Evolutionary conservation across 2,113 vertebrate species (phyloP).

Genomic region (Ceyx melanurus): DNA sequence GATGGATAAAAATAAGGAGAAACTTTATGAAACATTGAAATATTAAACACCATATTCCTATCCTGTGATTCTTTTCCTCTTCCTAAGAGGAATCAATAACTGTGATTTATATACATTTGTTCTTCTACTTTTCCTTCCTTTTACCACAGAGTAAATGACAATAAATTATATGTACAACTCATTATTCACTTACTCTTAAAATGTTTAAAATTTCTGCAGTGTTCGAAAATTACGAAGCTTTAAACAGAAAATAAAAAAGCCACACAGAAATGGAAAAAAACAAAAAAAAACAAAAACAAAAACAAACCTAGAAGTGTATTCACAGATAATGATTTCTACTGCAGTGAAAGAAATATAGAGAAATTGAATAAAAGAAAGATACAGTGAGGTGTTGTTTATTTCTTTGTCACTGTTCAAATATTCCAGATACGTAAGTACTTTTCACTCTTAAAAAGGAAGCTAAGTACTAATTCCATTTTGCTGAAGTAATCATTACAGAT

Average conservation of each 20-base stretch:
- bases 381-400: neutral
- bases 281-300: neutral
- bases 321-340: neutral
- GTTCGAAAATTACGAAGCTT: neutral
- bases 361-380: neutral
- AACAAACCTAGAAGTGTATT: neutral
- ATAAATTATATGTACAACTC: neutral
- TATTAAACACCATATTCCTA: neutral
- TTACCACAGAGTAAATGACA: neutral
- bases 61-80: neutral
- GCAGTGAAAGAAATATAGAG: neutral
- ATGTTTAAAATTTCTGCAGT: neutral
- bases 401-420: neutral
- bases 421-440: neutral
- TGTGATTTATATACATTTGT: neutral
- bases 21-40: neutral
- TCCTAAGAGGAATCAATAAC: neutral
- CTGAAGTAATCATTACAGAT: neutral
- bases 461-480: neutral
- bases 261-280: accelerated
- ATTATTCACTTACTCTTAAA: neutral
- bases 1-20: neutral
- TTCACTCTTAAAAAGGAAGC: neutral
- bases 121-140: neutral
- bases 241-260: neutral